phyloP scores from a whole-genome alignment of 1,140 invertebrate species.

The Nephotettix cincticeps region DNA sequence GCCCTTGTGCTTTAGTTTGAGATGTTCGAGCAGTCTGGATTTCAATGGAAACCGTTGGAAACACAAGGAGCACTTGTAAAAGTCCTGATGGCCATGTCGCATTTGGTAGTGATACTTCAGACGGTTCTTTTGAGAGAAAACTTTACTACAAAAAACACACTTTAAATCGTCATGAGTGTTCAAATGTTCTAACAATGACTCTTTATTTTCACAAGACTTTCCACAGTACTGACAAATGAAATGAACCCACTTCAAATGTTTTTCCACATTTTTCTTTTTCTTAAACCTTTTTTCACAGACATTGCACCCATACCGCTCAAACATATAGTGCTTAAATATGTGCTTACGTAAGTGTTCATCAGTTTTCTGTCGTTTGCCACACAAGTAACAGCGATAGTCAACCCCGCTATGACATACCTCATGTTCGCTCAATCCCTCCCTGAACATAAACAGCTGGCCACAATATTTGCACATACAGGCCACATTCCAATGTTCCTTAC shows the following conservation, averaged over 20 bases:
- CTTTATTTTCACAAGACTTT: not conserved
- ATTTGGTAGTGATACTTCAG: slow-evolving; percentile 12
- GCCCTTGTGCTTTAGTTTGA: slow-evolving; percentile 1
- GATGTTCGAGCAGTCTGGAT: not conserved
- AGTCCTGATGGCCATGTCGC: slow-evolving; percentile 9
- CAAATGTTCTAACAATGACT: not conserved
- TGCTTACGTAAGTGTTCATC: not conserved
- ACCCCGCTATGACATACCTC: not conserved
- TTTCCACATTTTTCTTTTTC: not conserved
- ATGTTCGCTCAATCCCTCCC: not conserved
- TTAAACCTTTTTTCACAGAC: slow-evolving; percentile 14
- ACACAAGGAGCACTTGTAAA: slow-evolving; percentile 11
- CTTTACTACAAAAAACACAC: not conserved
- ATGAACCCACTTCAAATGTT: not conserved
- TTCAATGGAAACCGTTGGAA: slow-evolving; percentile 1
- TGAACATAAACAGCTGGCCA: slow-evolving; percentile 12
- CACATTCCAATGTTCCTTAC: slow-evolving; percentile 6
- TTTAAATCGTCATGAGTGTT: slow-evolving; percentile 1
- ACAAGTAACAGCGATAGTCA: not conserved
- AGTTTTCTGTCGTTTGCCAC: not conserved
- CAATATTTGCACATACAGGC: not conserved
- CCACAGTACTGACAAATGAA: slow-evolving; percentile 16
- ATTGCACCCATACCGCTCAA: slow-evolving; percentile 2
- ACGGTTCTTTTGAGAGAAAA: not conserved
- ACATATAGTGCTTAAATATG: not conserved